Base-by-base conservation (phyloP, 2,888 invertebrate genomes). In the Mesorhabditis sp. region DNA sequence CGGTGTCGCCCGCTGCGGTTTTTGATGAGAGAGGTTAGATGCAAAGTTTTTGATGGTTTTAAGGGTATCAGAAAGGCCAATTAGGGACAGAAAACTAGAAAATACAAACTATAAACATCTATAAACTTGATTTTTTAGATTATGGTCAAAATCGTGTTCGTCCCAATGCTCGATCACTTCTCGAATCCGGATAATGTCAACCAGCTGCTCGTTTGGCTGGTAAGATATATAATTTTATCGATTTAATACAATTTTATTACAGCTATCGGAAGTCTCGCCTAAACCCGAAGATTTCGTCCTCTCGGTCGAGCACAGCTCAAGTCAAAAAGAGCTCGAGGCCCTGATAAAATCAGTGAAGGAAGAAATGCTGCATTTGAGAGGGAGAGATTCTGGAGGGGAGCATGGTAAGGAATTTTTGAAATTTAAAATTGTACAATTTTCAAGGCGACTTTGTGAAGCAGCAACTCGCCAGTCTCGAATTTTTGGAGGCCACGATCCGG, bases 141-240 rank as follows among this genome's bases (percentile, higher is more conserved):
- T 70, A 10, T 70, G 72, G 78, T 78, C 10, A 70, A 72, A 66
- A 90, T 91, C 67, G 88, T 91, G 64, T 89, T 93, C 69, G 87
- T 90, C 68, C 92, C 92, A 0, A 87, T 91, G 58, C 88, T 93
- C 66, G 90, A 90, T 83, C 87, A 92, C 77, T 86, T 93, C 72
- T 91, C 93, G 63, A 93, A 94, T 88, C 94, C 95, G 67, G 93
- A 94, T 89, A 93, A 92, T 86, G 91, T 95, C 79, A 95, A 95
- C 88, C 92, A 93, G 87, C 90, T 91, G 74, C 91, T 94, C 84
- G 90, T 93, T 83, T 92, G 92, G 91, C 90, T 92, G 90, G 93
- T 93, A 87, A 90, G 91, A 72, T 43, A 10, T 65, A 15, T 3
- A 28, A 2, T 43, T 43, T 43, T 15, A 13, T 61, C 2, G 1